Base-by-base conservation (phyloP, 2,797 vertebrate genomes). In the Dryobates pubescens region DNA sequence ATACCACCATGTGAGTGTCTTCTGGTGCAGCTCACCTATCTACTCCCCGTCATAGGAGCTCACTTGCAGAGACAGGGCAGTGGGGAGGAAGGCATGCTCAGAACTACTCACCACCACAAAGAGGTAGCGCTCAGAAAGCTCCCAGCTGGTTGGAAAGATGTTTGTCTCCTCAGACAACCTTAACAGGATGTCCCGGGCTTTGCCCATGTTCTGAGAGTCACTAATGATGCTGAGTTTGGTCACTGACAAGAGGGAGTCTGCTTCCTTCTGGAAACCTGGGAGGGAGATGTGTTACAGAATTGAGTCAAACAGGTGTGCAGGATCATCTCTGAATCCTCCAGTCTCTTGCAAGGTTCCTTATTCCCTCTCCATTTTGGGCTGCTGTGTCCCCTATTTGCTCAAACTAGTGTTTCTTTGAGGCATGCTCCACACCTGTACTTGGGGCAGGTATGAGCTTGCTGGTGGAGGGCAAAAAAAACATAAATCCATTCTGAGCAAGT, bases 181-280 rank as follows among this genome's bases (percentile, higher is more conserved):
- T 72, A 97, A 92, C 72, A 99, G 84, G 86, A 99, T 97, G 43
- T 98, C 98, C 19, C 96, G 95, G 23, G 98, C 98, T 96, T 97
- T 97, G 76, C 95, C 95, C n/a, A 98, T 97, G 94, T 98, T 98
- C 85, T 98, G 98, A 63, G 97, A 97, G 84, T 98, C 98, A 3
- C 96, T 98, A 93, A 98, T 96, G 72, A 98, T 96, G 70, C 97
- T 98, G 94, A 98, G 98, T 70, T 97, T 98, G 70, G 98, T 99
- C 81, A 99, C 98, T 1, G 97, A 97, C 96, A 99, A 93, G 94
- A 99, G 94, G 41, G 98, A 97, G 17, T 99, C 99, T 4, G 97
- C 98, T 97, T 99, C 99, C 83, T 97, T 98, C 96, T 99, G 98
- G 94, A 99, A 99, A 93, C 99, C 99, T 99, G 78, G 59, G 80